Percentiles rank a stretch among this genome's conserved stretches.
Conservation (phyloP, 2,797 vertebrate genomes). For the Semaprochilodus insignis region DNA sequence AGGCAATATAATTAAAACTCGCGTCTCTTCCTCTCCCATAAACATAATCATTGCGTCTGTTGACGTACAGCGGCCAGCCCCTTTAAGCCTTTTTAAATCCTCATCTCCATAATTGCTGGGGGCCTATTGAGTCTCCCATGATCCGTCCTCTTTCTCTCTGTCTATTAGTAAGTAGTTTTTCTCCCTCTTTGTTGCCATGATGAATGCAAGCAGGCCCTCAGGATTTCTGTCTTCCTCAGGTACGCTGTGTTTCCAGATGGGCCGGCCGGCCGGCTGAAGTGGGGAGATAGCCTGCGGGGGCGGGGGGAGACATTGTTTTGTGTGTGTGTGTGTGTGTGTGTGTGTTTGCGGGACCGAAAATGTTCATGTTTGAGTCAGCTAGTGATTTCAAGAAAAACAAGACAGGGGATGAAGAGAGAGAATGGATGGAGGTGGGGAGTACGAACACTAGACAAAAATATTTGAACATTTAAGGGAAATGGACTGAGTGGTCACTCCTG, state of each 20-base stretch:
- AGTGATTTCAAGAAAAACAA: conserved; percentile 6
- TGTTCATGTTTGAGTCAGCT: conserved; percentile 16
- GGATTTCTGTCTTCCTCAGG: conserved; percentile 4
- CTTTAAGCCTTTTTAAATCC: conserved; percentile 41
- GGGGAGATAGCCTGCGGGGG: not conserved
- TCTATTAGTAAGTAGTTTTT: not conserved
- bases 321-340: not conserved
- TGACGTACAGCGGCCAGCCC: not conserved
- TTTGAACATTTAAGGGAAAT: not conserved
- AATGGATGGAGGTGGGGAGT: not conserved
- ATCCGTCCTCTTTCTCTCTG: conserved; percentile 22
- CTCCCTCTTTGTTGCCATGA: not conserved
- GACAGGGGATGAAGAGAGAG: not conserved
- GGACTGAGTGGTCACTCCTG: conserved; percentile 29
- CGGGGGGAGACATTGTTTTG: conserved; percentile 12
- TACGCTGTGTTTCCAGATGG: conserved; percentile 10
- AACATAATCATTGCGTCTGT: not conserved
- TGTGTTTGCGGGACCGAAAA: not conserved
- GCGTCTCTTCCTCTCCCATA: not conserved
- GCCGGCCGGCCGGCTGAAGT: not conserved
- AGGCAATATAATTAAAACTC: conserved; percentile 15
- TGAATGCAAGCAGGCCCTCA: not conserved
- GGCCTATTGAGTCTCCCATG: not conserved
- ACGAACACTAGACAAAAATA: not conserved
- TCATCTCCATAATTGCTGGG: conserved; percentile 45